Conservation (phyloP, 2,888 invertebrate genomes). For the Pecten maximus region DNA sequence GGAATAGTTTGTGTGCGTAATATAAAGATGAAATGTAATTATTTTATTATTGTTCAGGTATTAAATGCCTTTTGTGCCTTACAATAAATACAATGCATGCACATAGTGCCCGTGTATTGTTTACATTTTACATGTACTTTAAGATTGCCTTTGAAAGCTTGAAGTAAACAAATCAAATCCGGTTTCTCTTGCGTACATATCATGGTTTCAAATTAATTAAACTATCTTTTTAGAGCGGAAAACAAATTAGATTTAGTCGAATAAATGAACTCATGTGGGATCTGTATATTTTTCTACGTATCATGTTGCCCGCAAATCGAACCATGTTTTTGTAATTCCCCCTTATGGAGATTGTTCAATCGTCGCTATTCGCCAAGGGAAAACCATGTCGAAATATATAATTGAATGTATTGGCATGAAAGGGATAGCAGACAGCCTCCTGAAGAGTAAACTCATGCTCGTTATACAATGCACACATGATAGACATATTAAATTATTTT, state of each 20-base stretch:
- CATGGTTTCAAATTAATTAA: background rate
- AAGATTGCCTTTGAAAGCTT: background rate
- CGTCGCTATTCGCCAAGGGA: background rate
- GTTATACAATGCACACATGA: background rate
- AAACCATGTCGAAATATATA: background rate
- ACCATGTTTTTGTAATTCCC: background rate
- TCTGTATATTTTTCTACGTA: background rate
- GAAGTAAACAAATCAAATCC: conserved; percentile 6
- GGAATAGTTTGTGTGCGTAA: too few relatives aligned
- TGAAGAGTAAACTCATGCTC: background rate
- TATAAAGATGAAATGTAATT: too few relatives aligned
- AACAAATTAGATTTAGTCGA: background rate
- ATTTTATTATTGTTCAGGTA: too few relatives aligned
- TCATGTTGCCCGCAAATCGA: background rate
- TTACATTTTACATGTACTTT: background rate
- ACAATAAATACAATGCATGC: too few relatives aligned
- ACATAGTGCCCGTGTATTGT: too few relatives aligned
- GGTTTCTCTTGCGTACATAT: background rate
- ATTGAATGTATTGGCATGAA: background rate
- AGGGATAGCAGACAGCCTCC: background rate
- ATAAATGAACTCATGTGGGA: background rate
- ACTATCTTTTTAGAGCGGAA: background rate
- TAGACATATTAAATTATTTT: background rate
- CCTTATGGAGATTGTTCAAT: background rate
- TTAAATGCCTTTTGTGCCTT: too few relatives aligned